Conservation (phyloP, 1,140 invertebrate genomes). For the Drosophila funebris region DNA sequence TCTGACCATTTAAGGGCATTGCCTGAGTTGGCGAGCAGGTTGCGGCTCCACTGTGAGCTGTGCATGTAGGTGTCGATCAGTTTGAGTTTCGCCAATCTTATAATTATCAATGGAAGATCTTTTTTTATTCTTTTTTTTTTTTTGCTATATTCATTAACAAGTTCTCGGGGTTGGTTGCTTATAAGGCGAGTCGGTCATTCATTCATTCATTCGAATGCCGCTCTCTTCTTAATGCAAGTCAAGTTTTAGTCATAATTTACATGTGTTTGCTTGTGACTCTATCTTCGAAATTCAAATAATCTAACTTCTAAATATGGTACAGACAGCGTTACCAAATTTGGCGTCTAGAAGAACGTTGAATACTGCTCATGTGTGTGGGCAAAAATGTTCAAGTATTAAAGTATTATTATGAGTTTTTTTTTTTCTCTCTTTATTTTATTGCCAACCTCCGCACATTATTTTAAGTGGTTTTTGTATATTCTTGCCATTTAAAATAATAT, state of each 20-base stretch:
- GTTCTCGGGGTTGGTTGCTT: slow-evolving; percentile 54
- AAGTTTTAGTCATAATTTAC: slow-evolving; percentile 75
- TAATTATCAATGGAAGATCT: slow-evolving; percentile 80
- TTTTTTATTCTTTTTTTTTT: slow-evolving; percentile 29
- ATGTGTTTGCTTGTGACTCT: slow-evolving; percentile 63
- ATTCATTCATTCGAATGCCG: slow-evolving; percentile 45
- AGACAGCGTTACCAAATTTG: slow-evolving; percentile 67
- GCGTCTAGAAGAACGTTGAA: slow-evolving; percentile 34
- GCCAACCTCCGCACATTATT: slow-evolving; percentile 48
- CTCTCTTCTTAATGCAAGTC: slow-evolving; percentile 54
- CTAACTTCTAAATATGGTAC: slow-evolving; percentile 56
- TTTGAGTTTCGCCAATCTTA: slow-evolving; percentile 59
- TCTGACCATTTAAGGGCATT: slow-evolving; percentile 72
- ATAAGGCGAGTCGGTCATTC: slow-evolving; percentile 60
- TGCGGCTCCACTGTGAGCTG: neutral
- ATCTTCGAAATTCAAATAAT: slow-evolving; percentile 46
- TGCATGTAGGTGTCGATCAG: slow-evolving; percentile 42
- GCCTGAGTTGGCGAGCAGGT: slow-evolving; percentile 32
- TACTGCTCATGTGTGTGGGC: slow-evolving; percentile 19
- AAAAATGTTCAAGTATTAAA: slow-evolving; percentile 50
- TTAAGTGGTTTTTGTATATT: slow-evolving; percentile 27
- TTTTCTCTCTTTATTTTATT: slow-evolving; percentile 51
- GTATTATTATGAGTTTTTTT: slow-evolving; percentile 45
- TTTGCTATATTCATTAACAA: slow-evolving; percentile 68
- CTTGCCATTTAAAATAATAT: slow-evolving; percentile 11